Base-by-base conservation (phyloP, 2,113 vertebrate genomes). In the Himantopus leucocephalus region DNA sequence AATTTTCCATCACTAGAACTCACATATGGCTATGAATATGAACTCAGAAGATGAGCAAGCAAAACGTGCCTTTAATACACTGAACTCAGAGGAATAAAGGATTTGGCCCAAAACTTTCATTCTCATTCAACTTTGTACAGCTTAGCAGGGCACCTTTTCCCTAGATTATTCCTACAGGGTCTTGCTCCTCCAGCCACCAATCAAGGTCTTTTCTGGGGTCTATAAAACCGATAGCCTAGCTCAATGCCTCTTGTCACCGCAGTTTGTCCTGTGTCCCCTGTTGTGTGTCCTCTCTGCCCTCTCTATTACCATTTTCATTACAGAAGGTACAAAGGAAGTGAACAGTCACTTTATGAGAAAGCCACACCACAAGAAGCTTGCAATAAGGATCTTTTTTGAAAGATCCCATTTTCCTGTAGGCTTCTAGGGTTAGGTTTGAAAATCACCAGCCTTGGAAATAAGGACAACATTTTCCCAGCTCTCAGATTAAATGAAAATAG, bases 201-300 rank as follows among this genome's bases (percentile, higher is more conserved):
- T 20, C 18, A 48, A 73, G 48, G 29, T 50, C 27, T 85, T 76
- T 48, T 72, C n/a, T 76, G 14, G 9, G 6, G 12, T 70, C 75
- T 67, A 7, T 29, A 83, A 58, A 73, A 85, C 5, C 0, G 0
- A 27, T 9, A 50, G 19, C 5, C 16, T 37, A 12, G 14, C 10
- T 81, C 37, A 34, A 17, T 60, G 34, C 7, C 23, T 74, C 14
- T 47, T 66, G 20, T 73, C 30, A 53, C n/a, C 0, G 0, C 17
- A 45, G 29, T 8, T 75, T 2, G 3, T 30, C 22, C 22, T 17
- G 1, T 26, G 26, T 35, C 27, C 19, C 19, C 39, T 63, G 4
- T 7, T 35, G 7, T 19, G 14, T 29, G 9, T 58, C 30, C 12
- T 84, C 15, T 47, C 37, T 82, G 17, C 8, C 24, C n/a, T 83